Percentiles rank a stretch among this genome's conserved stretches.
Evolutionary conservation across 1,140 invertebrate species (phyloP).

Genomic region (Drosophila sucinea): DNA sequence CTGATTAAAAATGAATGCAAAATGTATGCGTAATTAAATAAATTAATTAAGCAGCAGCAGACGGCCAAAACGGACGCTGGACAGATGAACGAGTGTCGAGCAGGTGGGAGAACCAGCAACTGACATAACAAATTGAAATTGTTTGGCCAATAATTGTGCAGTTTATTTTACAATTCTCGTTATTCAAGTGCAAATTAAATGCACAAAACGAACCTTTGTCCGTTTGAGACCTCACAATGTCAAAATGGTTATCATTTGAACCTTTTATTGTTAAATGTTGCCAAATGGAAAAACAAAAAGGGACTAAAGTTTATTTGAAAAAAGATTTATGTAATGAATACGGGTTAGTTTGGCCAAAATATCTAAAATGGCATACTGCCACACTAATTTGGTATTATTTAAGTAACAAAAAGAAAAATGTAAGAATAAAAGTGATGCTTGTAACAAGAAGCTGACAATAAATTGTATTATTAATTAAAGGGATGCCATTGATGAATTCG

Average conservation of each 20-base stretch:
- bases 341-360: too few species aligned
- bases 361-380: too few species aligned
- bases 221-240: conserved; percentile 22
- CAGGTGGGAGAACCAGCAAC: conserved; percentile 29
- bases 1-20: conserved; percentile 72
- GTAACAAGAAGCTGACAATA: too few species aligned
- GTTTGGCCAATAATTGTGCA: conserved; percentile 54
- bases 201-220: conserved; percentile 37
- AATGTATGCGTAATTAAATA: conserved; percentile 77
- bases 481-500: too few species aligned
- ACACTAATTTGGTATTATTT: too few species aligned
- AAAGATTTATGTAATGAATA: too few species aligned
- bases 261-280: neutral
- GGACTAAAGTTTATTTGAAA: too few species aligned
- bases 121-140: conserved; percentile 63
- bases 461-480: too few species aligned
- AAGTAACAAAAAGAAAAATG: too few species aligned
- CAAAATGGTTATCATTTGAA: neutral
- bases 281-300: too few species aligned
- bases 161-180: conserved; percentile 55
- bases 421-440: too few species aligned
- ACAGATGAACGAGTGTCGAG: neutral
- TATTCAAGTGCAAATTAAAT: conserved; percentile 63
- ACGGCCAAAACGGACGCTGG: conserved; percentile 21
- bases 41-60: conserved; percentile 68